A percentile compares a stretch with the other conserved stretches of the same genome.
These are phyloP conservation scores for Sclerodermus sp. DNA, from an alignment of 2,888 invertebrate species.

Conservation along the genomic window DNA sequence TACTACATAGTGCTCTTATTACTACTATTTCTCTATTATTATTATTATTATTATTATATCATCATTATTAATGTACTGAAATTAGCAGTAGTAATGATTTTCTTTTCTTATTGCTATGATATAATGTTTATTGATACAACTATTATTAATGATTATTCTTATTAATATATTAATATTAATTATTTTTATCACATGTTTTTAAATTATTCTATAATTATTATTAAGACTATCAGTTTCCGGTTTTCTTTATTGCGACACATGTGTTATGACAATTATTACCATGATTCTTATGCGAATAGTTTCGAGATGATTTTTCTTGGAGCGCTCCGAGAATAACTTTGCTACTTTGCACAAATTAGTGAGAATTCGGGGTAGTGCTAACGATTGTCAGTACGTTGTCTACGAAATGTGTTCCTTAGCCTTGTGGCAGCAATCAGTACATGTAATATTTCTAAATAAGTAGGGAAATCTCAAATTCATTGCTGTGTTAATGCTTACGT, in stretches of 20 bases:
- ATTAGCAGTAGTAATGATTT: background rate
- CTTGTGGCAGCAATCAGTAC: slow-evolving; percentile 7
- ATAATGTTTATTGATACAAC: slow-evolving; percentile 2
- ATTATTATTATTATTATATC: background rate
- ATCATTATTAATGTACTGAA: background rate
- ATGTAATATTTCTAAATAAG: slow-evolving; percentile 6
- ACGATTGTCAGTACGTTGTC: background rate
- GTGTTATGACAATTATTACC: too few relatives aligned
- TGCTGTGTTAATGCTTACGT: slow-evolving; percentile 11
- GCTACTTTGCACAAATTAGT: slow-evolving; percentile 18
- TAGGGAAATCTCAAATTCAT: slow-evolving; percentile 13
- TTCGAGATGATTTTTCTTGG: too few relatives aligned
- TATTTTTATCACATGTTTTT: too few relatives aligned
- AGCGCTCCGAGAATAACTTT: slow-evolving; percentile 2
- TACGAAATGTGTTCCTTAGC: slow-evolving; percentile 11
- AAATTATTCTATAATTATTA: too few relatives aligned
- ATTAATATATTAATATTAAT: too few relatives aligned
- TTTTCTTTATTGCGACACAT: too few relatives aligned
- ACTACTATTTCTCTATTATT: too few relatives aligned
- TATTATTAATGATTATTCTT: too few relatives aligned
- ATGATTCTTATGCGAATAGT: too few relatives aligned
- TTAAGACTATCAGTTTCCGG: too few relatives aligned
- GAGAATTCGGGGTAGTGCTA: slow-evolving; percentile 1
- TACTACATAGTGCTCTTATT: too few relatives aligned
- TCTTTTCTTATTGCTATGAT: slow-evolving; percentile 7